Conservation (phyloP, 2,797 vertebrate species). For the Buphagus erythrorhynchus region DNA sequence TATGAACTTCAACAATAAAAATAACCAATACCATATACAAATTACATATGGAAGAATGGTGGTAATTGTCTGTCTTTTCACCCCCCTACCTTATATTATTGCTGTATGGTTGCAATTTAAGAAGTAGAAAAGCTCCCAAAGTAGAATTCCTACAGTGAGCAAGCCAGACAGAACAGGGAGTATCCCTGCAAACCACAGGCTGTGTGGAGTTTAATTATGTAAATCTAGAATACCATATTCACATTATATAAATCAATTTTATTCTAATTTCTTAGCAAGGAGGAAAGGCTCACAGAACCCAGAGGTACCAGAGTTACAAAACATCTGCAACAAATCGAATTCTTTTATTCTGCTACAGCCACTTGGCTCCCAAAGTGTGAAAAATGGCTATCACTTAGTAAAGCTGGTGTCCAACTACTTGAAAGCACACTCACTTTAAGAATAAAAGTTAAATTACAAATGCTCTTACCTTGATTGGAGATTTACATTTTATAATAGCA, state of each 20-base stretch:
- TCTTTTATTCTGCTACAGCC: not conserved
- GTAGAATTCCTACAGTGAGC: not conserved
- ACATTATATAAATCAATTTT: not conserved
- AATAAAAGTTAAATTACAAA: not conserved
- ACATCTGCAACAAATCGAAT: slow-evolving; percentile 55
- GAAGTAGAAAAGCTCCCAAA: slow-evolving; percentile 15
- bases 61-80: slow-evolving; percentile 39
- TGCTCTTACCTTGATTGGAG: not conserved
- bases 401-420: not conserved
- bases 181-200: not conserved
- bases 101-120: slow-evolving; percentile 52
- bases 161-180: not conserved
- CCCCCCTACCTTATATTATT: not conserved
- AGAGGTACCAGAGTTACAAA: not conserved
- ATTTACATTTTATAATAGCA: not conserved
- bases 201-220: not conserved
- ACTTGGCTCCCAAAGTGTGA: slow-evolving; percentile 46
- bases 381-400: slow-evolving; percentile 30
- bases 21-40: slow-evolving; percentile 51
- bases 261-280: not conserved
- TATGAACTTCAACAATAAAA: slow-evolving; percentile 47
- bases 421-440: slow-evolving; percentile 6
- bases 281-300: not conserved
- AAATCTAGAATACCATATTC: not conserved
- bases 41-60: slow-evolving; percentile 34